These are phyloP conservation scores for Teleogryllus oceanicus DNA, from an alignment of 2,888 invertebrate genomes.

Conservation along the genomic window DNA sequence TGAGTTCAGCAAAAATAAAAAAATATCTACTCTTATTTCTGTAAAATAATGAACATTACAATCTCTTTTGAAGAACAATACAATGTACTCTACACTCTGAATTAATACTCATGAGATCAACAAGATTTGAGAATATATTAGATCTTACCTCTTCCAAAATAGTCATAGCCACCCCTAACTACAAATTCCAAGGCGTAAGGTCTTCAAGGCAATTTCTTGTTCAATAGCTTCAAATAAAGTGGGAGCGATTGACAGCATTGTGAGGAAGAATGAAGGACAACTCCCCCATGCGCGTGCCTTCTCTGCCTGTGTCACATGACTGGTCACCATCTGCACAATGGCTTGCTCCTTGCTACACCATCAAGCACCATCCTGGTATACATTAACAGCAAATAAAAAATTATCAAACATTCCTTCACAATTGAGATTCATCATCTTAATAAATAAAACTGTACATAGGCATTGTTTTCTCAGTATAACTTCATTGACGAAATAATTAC, in stretches of 20 bases:
- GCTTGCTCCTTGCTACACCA: conserved; percentile 62
- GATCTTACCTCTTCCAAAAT: conserved; percentile 67
- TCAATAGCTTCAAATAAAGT: conserved; percentile 72
- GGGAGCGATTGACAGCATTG: conserved; percentile 71
- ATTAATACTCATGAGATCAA: not conserved
- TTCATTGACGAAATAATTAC: too few relatives aligned
- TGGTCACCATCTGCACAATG: conserved; percentile 64
- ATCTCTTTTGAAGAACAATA: too few relatives aligned
- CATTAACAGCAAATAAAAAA: too few relatives aligned
- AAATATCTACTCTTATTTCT: too few relatives aligned
- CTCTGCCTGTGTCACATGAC: conserved; percentile 69
- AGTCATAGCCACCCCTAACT: conserved; percentile 88
- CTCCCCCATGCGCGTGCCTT: conserved; percentile 73
- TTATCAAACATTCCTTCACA: too few relatives aligned
- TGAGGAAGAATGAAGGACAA: conserved; percentile 78
- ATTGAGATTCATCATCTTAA: too few relatives aligned
- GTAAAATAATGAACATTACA: too few relatives aligned
- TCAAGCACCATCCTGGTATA: conserved; percentile 58
- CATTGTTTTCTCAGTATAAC: too few relatives aligned
- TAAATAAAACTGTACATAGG: too few relatives aligned
- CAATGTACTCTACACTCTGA: too few relatives aligned
- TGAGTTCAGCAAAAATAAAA: too few relatives aligned
- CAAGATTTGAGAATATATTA: not conserved
- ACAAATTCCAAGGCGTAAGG: conserved; percentile 66
- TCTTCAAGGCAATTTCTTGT: conserved; percentile 63